phyloP scores from a whole-genome alignment of 2,888 invertebrate species.

The Sialis fuliginosa region DNA sequence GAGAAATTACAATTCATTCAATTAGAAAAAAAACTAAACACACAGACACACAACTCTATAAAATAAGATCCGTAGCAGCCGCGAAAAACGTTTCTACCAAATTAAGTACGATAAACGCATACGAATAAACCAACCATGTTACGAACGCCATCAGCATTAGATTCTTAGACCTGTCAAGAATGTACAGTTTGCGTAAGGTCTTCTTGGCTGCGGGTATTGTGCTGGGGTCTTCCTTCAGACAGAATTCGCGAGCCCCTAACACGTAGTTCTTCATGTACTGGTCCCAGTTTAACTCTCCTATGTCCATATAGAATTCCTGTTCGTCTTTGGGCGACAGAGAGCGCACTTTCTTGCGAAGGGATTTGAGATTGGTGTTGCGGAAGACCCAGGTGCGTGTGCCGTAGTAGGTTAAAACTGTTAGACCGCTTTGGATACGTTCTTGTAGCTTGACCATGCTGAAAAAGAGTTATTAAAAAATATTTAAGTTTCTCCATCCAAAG shows the following conservation, averaged over 20 bases:
- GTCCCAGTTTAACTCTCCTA: slow-evolving; percentile 37
- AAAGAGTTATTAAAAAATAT: too few species aligned
- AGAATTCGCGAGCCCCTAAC: slow-evolving; percentile 66
- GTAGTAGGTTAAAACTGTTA: slow-evolving; percentile 57
- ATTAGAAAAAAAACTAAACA: too few species aligned
- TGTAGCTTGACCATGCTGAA: slow-evolving; percentile 44
- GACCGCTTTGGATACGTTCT: slow-evolving; percentile 38
- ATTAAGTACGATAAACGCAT: too few species aligned
- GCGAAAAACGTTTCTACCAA: too few species aligned
- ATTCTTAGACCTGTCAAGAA: too few species aligned
- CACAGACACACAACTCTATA: too few species aligned
- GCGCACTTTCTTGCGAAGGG: slow-evolving; percentile 24
- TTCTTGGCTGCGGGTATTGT: slow-evolving; percentile 55
- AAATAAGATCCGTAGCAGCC: too few species aligned
- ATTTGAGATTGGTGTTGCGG: slow-evolving; percentile 37
- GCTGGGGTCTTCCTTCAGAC: slow-evolving; percentile 65
- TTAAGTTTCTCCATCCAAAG: too few species aligned
- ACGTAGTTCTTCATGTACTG: slow-evolving; percentile 52
- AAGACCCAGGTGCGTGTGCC: slow-evolving; percentile 71
- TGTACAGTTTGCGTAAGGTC: not conserved
- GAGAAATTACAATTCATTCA: too few species aligned
- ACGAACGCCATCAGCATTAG: too few species aligned
- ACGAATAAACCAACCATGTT: too few species aligned
- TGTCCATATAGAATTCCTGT: slow-evolving; percentile 39
- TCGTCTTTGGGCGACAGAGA: slow-evolving; percentile 34